Conservation (phyloP, 2,797 vertebrate species). For the Zenarchopterus dispar region DNA sequence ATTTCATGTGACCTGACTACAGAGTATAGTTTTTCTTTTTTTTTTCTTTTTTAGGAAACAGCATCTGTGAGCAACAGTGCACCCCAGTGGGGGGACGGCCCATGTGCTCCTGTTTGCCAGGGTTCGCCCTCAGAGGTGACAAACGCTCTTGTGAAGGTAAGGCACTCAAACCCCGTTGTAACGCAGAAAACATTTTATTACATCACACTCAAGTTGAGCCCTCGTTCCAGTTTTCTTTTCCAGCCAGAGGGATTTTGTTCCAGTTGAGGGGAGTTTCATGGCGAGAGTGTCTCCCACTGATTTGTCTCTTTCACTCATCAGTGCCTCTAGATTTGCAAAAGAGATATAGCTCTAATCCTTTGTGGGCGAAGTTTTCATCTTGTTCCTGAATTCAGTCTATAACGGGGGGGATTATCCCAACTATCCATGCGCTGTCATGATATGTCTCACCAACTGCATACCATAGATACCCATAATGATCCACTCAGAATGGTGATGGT, state of each 20-base stretch:
- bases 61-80: conserved; percentile 79
- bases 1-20: conserved; percentile 21
- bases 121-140: conserved; percentile 86
- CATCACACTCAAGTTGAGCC: conserved; percentile 14
- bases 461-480: conserved; percentile 33
- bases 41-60: conserved; percentile 74
- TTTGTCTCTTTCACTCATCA: conserved; percentile 59
- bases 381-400: conserved; percentile 25
- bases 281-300: conserved; percentile 37
- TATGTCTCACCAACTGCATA: conserved; percentile 21
- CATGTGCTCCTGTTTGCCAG: conserved; percentile 87
- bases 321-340: conserved; percentile 53
- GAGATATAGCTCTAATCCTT: conserved; percentile 56
- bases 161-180: background rate
- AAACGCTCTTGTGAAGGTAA: conserved; percentile 88
- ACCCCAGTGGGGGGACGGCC: conserved; percentile 69
- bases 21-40: background rate
- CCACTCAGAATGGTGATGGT: conserved; percentile 9
- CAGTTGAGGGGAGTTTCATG: conserved; percentile 45
- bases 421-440: conserved; percentile 31
- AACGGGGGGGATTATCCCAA: conserved; percentile 42
- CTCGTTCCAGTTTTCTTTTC: conserved; percentile 16
- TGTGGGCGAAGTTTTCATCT: conserved; percentile 32
- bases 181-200: conserved; percentile 3
- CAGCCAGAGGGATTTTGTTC: conserved; percentile 42